Evolutionary conservation across 2,888 invertebrate species (phyloP), one percentile per base, ranked within the genome.

Genomic region (Platynereis dumerilii): DNA sequence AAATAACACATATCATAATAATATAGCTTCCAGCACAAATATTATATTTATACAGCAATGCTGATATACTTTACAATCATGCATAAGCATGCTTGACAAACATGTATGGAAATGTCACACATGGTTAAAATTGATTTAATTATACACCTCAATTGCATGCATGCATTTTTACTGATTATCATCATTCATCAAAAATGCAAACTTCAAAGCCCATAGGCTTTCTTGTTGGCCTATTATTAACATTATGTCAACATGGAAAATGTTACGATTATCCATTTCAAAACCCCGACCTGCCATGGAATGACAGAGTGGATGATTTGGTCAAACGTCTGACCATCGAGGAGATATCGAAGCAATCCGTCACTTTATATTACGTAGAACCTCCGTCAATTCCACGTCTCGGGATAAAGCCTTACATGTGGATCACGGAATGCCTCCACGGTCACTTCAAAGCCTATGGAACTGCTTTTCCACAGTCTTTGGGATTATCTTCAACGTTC

Each of bases 391-490:
- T 81, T 27, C 55, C 68, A 0, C 69, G 80, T 22, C 74, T 81
- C n/a, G 76, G 76, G 22, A 76, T 82, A 26, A 71, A 71, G 17
- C 79, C 80, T 0, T 80, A 80, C 66, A 72, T 74, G 28, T 82
- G 79, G 78, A 76, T 77, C 69, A 80, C 79, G 1, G 82, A 82
- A 66, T 82, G 82, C 71, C 70, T 81, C 22, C 66, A 76, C 7
- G 82, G 82, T 3, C 76, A 78, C 26, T 79, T 74, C 0, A 55
- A 65, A 2, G 75, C 80, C 0, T 69, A 76, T 39, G 77, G 78
- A 2, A 80, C 81, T 2, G 74, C 80, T 1, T 80, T 80, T 27
- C 61, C 61, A 20, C 61, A 61, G 55, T 53, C 61, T 26, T 24
- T 61, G 22, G 61, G 61, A 17, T 24, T 61, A 7, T 34, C 61